Conservation (phyloP, 2,888 invertebrate genomes). For the Sphinx pinastri region DNA sequence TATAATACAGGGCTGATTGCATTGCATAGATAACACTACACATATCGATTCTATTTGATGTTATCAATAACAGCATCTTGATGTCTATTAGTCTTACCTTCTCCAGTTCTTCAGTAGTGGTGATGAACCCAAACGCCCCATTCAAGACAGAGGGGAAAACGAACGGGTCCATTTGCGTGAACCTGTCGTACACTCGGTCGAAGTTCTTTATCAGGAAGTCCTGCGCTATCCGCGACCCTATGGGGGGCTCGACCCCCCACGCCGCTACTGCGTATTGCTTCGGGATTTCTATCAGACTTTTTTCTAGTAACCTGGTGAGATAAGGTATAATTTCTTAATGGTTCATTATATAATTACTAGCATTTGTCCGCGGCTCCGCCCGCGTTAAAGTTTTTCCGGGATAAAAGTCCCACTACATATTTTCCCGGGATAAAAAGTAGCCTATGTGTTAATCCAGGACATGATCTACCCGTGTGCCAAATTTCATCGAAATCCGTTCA, state of each 20-base stretch:
- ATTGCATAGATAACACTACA: background rate
- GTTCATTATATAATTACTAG: no score
- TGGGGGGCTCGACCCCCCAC: slow-evolving; percentile 67
- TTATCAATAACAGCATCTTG: no score
- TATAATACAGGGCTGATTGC: no score
- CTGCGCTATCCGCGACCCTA: slow-evolving; percentile 88
- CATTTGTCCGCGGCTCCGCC: no score
- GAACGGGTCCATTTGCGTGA: slow-evolving; percentile 69
- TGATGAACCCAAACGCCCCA: slow-evolving; percentile 69
- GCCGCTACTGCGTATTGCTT: slow-evolving; percentile 69
- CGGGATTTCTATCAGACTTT: slow-evolving; percentile 65
- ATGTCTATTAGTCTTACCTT: slow-evolving; percentile 50
- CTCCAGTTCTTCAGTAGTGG: slow-evolving; percentile 60
- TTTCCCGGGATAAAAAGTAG: no score
- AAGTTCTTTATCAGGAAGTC: slow-evolving; percentile 89
- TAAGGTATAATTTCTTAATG: background rate
- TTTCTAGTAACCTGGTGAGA: slow-evolving; percentile 65
- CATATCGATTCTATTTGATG: no score
- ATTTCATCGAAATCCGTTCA: no score
- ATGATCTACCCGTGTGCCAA: no score
- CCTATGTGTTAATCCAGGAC: no score
- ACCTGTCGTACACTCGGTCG: slow-evolving; percentile 78
- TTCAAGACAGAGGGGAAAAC: slow-evolving; percentile 65
- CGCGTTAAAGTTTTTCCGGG: no score
- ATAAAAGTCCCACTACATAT: no score